Conservation (phyloP, 2,797 vertebrate species). For the Coregonus suidteri region DNA sequence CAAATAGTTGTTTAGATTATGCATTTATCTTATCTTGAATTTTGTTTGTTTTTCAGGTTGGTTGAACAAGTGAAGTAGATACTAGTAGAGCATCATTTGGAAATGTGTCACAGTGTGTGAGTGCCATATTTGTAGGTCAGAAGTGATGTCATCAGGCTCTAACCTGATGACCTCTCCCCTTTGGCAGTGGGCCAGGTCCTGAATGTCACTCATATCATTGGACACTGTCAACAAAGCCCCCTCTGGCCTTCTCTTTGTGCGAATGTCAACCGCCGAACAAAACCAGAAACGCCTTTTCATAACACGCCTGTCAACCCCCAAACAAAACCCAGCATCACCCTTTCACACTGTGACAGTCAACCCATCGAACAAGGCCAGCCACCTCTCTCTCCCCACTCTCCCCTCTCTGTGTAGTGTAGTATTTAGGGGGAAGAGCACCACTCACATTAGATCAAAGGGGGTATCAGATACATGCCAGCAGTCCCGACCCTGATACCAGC, state of each 20-base stretch:
- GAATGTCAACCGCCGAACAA: slow-evolving; percentile 69
- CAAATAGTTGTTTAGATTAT: too few relatives aligned
- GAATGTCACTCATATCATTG: slow-evolving; percentile 55
- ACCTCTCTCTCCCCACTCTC: slow-evolving; percentile 22
- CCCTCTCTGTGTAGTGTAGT: slow-evolving; percentile 15
- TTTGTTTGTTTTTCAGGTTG: too few relatives aligned
- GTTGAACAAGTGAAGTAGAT: too few relatives aligned
- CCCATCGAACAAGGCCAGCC: slow-evolving; percentile 52
- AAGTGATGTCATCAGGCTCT: slow-evolving; percentile 22
- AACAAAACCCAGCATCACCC: slow-evolving; percentile 70
- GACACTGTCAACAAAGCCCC: slow-evolving; percentile 29
- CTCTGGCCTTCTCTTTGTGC: slow-evolving; percentile 55
- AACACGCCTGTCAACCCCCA: slow-evolving; percentile 38
- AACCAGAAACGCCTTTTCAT: slow-evolving; percentile 58
- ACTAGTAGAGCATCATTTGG: background rate
- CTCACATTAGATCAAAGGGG: slow-evolving; percentile 70
- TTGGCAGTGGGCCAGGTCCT: slow-evolving; percentile 51
- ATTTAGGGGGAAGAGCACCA: slow-evolving; percentile 52
- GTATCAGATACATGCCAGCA: slow-evolving; percentile 69
- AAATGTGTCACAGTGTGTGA: slow-evolving; percentile 12
- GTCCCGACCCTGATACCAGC: slow-evolving; percentile 51
- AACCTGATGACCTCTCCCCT: slow-evolving; percentile 62
- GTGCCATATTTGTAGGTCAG: slow-evolving; percentile 22
- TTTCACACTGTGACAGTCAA: slow-evolving; percentile 65
- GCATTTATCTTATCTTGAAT: too few relatives aligned